Conservation (phyloP, 1,140 invertebrate species). For the Kradibia gibbosae region DNA sequence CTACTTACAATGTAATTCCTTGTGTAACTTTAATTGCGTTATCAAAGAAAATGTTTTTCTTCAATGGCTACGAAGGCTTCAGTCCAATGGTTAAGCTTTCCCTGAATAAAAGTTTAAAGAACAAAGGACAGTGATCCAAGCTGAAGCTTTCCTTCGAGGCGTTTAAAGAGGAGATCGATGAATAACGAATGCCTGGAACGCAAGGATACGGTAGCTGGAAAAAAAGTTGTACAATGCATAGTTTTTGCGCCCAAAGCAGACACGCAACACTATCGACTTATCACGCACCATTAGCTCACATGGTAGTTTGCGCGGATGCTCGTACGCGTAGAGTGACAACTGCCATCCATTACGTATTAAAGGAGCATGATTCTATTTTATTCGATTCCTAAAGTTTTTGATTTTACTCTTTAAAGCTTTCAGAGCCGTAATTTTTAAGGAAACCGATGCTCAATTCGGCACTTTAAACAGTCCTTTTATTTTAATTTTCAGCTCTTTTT, state of each 20-base stretch:
- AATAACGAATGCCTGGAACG: not conserved
- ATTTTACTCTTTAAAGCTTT: not conserved
- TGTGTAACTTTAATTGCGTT: not conserved
- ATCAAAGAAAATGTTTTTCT: not conserved
- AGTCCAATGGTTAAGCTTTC: not conserved
- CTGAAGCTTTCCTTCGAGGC: not conserved
- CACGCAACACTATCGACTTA: not conserved
- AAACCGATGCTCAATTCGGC: not conserved
- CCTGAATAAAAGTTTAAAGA: not conserved
- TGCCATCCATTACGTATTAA: not conserved
- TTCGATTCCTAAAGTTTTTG: not conserved
- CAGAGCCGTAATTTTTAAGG: not conserved
- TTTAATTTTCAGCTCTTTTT: not conserved
- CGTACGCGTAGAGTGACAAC: not conserved
- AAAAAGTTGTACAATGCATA: not conserved
- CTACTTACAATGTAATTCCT: not conserved
- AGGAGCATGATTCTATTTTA: not conserved
- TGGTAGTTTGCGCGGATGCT: not conserved
- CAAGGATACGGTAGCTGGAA: not conserved
- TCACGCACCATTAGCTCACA: constrained; percentile 8
- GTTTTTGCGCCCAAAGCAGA: not conserved
- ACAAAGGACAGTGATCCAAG: not conserved
- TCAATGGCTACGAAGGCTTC: not conserved
- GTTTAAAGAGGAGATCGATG: constrained; percentile 1
- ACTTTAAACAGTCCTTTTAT: not conserved